Conservation (phyloP, 2,888 invertebrate genomes). For the Metopia argyrocephala region DNA sequence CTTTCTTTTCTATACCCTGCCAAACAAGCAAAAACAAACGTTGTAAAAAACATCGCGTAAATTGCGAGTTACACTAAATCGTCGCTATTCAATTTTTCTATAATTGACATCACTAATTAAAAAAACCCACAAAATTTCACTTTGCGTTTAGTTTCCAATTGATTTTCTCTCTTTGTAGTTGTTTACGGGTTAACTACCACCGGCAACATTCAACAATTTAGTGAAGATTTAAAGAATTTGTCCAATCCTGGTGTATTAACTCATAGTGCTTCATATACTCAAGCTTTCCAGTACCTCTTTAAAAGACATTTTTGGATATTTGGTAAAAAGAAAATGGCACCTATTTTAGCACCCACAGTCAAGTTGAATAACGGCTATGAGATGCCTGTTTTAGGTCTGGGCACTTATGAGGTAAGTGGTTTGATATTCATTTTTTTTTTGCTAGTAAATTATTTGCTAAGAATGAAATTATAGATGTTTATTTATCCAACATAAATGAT, state of each 20-base stretch:
- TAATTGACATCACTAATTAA: no score
- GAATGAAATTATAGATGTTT: background rate
- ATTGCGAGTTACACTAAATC: no score
- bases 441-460: background rate
- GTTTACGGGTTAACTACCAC: background rate
- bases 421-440: no score
- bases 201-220: background rate
- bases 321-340: slow-evolving; percentile 52
- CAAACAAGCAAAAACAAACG: no score
- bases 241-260: background rate
- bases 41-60: no score
- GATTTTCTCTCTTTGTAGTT: slow-evolving; percentile 21
- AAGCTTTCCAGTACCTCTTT: background rate
- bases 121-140: no score
- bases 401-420: slow-evolving; percentile 82
- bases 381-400: slow-evolving; percentile 83
- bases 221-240: slow-evolving; percentile 15
- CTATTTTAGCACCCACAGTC: slow-evolving; percentile 74
- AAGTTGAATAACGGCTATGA: slow-evolving; percentile 81
- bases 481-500: no score
- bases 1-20: no score
- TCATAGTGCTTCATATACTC: no score
- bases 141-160: slow-evolving; percentile 32
- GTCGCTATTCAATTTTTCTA: no score
- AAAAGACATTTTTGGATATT: background rate